Percentiles rank a stretch among this genome's conserved stretches.
Conservation (phyloP, 2,888 invertebrate species). For the Erebia aethiops region DNA sequence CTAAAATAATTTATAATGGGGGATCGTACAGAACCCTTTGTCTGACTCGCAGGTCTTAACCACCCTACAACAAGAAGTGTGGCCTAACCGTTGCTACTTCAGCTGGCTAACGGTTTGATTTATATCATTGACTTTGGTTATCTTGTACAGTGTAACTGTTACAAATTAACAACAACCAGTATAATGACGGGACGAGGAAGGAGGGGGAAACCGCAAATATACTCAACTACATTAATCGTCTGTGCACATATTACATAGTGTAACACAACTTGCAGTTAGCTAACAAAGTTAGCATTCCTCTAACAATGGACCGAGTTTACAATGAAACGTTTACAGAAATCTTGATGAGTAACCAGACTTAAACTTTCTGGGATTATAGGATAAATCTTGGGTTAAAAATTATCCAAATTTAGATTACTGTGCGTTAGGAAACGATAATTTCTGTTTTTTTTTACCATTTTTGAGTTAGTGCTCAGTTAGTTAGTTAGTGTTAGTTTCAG, state of each 20-base stretch:
- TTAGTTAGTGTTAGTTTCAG: no score
- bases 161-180: neutral
- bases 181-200: neutral
- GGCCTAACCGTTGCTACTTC: no score
- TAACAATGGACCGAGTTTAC: slow-evolving; percentile 9
- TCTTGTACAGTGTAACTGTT: neutral
- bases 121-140: no score
- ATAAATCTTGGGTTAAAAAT: neutral
- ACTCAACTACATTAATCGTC: slow-evolving; percentile 8
- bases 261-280: neutral
- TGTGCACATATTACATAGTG: neutral
- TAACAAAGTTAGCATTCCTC: slow-evolving; percentile 15
- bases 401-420: no score
- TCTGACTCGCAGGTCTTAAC: no score
- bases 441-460: no score
- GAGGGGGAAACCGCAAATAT: neutral
- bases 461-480: no score
- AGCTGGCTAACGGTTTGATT: no score
- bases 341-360: neutral
- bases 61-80: no score
- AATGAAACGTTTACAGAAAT: neutral
- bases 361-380: neutral
- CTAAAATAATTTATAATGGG: no score
- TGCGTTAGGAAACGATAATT: no score
- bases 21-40: no score